Conservation (phyloP, 2,888 invertebrate genomes). For the Dryomyza anilis region DNA sequence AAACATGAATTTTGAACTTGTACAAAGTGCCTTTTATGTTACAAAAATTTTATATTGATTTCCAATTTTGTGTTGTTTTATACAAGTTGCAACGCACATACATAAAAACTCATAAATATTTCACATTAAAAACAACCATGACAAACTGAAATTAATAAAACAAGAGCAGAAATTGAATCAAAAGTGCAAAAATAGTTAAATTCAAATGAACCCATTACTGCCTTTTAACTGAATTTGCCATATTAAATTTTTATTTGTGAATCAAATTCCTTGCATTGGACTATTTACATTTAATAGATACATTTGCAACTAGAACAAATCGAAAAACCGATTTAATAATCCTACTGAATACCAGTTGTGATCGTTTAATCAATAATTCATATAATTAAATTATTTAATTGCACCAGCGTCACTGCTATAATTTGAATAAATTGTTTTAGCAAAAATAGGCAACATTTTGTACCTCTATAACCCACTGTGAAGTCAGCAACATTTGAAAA, state of each 20-base stretch:
- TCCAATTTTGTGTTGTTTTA: too few relatives aligned
- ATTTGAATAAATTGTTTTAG: neutral
- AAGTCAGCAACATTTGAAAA: neutral
- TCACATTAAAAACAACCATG: too few relatives aligned
- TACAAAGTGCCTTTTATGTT: too few relatives aligned
- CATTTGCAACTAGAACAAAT: slow-evolving; percentile 21
- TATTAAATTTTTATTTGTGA: neutral
- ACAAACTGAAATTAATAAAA: too few relatives aligned
- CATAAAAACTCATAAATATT: too few relatives aligned
- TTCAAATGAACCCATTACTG: slow-evolving; percentile 27
- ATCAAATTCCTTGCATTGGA: too few relatives aligned
- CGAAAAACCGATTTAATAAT: slow-evolving; percentile 47
- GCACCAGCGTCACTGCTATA: too few relatives aligned
- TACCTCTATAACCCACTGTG: slow-evolving; percentile 1
- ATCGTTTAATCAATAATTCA: slow-evolving; percentile 38
- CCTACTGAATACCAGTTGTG: slow-evolving; percentile 56
- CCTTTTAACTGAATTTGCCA: slow-evolving; percentile 25
- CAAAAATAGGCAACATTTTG: slow-evolving; percentile 11
- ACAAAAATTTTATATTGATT: too few relatives aligned
- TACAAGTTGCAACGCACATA: too few relatives aligned
- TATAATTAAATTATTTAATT: neutral
- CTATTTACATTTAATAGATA: neutral
- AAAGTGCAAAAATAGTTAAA: slow-evolving; percentile 15
- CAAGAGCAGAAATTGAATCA: neutral
- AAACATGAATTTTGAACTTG: too few relatives aligned